Base-by-base conservation (phyloP, 2,113 vertebrate genomes). In the Sakesphorus luctuosus region DNA sequence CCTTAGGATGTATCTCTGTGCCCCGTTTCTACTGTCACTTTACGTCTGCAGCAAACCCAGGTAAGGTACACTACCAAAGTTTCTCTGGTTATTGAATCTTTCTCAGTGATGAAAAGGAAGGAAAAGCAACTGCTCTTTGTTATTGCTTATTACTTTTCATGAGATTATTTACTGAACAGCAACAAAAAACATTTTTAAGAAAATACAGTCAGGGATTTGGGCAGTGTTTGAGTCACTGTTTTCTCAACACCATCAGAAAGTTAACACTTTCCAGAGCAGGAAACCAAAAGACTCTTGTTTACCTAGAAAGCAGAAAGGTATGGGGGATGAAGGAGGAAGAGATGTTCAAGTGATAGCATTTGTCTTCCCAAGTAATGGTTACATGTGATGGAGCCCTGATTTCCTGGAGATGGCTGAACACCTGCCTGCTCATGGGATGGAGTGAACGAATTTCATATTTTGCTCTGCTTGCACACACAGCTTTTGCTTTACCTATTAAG, bases 351-450 rank as follows among this genome's bases (percentile, higher is more conserved):
- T 10, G 3, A 63, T 4, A 21, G 28, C 1, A 3, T 59, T 63
- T 68, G 21, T 40, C 68, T 75, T 90, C 62, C 36, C 3, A 5
- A 40, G 16, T 49, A 58, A 44, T 9, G 2, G 4, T 20, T 33
- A 74, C 0, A 0, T 3, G 1, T 10, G 21, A 55, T 11, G 16
- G 7, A 55, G 18, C 14, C 53, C 11, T 44, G 46, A 36, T 71
- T 52, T 75, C 46, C 80, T 53, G 24, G 36, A 33, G 52, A 75
- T 5, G 6, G 17, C n/a, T 67, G 5, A 88, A 62, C 50, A 61
- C 38, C 35, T 5, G 7, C 49, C 29, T 73, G 65, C 4, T 2
- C 0, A 38, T 4, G 9, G 47, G 38, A 77, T 93, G 35, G 1
- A 55, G 14, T 17, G 16, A 87, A 79, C 21, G 0, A 87, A 71